phyloP scores from a whole-genome alignment of 1,140 invertebrate genomes.

The Tetramorium parvispinum region DNA sequence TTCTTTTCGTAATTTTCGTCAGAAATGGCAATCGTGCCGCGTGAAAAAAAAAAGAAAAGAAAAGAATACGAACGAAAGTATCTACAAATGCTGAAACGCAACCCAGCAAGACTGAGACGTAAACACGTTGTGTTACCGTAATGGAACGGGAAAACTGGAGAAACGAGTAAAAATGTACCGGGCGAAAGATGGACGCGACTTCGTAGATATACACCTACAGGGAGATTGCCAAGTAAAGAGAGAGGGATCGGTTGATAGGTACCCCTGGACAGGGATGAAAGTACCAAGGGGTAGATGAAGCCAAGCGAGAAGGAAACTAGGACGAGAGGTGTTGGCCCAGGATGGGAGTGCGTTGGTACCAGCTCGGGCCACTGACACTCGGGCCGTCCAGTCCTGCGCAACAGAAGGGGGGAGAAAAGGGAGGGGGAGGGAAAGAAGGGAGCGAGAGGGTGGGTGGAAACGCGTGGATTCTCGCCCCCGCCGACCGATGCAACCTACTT shows the following conservation, averaged over 20 bases:
- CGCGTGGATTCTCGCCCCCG: conserved; percentile 68
- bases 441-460: conserved; percentile 45
- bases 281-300: conserved; percentile 49
- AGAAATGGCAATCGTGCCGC: neutral
- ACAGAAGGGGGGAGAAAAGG: conserved; percentile 12
- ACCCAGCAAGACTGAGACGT: neutral
- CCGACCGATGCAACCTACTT: conserved; percentile 74
- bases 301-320: conserved; percentile 70
- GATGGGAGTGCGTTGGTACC: conserved; percentile 70
- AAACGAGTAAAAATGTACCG: conserved; percentile 14
- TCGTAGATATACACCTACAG: neutral
- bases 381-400: conserved; percentile 75
- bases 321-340: conserved; percentile 77
- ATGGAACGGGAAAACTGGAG: conserved; percentile 20
- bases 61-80: neutral
- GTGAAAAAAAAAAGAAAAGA: neutral
- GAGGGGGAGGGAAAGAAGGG: neutral
- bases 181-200: conserved; percentile 4
- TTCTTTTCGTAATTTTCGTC: conserved; percentile 1
- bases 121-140: conserved; percentile 12
- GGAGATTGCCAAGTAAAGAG: conserved; percentile 17
- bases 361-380: conserved; percentile 79
- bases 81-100: neutral
- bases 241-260: neutral
- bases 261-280: conserved; percentile 18